Evolutionary conservation across 2,113 vertebrate genomes (phyloP).

Genomic region (Ploceus nigricollis): DNA sequence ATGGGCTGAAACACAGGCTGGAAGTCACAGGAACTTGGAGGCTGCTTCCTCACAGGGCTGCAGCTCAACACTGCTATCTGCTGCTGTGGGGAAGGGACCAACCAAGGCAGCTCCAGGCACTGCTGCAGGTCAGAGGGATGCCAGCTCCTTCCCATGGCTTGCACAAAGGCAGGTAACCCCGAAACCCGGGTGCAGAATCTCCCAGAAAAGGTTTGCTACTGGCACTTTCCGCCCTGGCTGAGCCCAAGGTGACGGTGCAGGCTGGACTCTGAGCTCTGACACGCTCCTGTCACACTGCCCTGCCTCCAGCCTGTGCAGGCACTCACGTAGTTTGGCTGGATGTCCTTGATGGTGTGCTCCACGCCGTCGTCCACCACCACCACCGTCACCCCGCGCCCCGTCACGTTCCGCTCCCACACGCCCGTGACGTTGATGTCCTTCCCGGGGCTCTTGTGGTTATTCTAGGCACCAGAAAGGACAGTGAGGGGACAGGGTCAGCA

Average conservation of each 20-base stretch:
- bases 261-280: not conserved
- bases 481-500: not conserved
- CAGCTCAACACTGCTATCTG: not conserved
- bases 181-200: rapidly evolving
- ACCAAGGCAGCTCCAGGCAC: not conserved
- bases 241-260: rapidly evolving
- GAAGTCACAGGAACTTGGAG: rapidly evolving
- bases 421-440: conserved; percentile 97
- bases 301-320: not conserved
- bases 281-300: not conserved
- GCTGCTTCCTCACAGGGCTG: not conserved
- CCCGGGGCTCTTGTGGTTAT: conserved; percentile 81
- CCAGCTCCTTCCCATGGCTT: rapidly evolving
- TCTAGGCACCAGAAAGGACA: conserved; percentile 64
- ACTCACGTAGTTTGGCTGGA: conserved; percentile 94
- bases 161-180: not conserved
- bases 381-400: conserved; percentile 88
- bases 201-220: not conserved
- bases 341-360: conserved; percentile 89
- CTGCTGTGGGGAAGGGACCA: not conserved
- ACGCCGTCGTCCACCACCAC: conserved; percentile 96
- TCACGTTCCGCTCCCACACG: conserved; percentile 94
- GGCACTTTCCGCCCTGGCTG: rapidly evolving
- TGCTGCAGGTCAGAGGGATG: rapidly evolving
- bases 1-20: not conserved